Base-by-base conservation (phyloP, 2,113 vertebrate genomes). In the Cyanoderma ruficeps region DNA sequence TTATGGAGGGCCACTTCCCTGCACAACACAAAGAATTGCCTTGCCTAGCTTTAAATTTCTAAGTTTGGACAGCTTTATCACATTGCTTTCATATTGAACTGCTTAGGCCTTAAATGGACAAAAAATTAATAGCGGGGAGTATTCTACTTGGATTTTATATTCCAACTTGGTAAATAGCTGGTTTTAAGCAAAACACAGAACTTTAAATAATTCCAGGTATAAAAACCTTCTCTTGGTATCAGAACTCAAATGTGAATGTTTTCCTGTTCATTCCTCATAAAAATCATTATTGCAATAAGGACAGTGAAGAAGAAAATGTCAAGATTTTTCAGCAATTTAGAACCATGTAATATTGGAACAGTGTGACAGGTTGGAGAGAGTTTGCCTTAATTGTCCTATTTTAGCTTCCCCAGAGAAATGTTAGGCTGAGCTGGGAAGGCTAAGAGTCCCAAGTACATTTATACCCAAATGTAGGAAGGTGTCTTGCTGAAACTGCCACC, bases 351-450 rank as follows among this genome's bases (percentile, higher is more conserved):
- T 67, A 77, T 12, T 64, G 83, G 52, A 89, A 81, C 28, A 84
- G 56, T 14, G 44, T 41, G 77, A 87, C 56, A 94, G 77, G 67
- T 20, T 78, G 70, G 22, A 91, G 18, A 60, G 41, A 69, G 8
- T 59, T 92, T 89, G 87, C 50, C 60, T 61, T 70, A 86, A 88
- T 74, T 94, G 74, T 59, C 83, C 76, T 93, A 56, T 56, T 94
- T 88, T 64, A 81, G 60, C 31, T 77, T 71, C 49, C 64, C 72
- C 72, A 60, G 72, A 87, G 74, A 70, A 82, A 84, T 47, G 52
- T 22, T 22, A 80, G 78, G 53, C 70, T 69, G 28, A 91, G 53
- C 25, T 81, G 44, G 20, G 72, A 50, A 85, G 37, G 46, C 35
- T 37, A 6, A 50, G 2, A 90, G 42, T 30, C 15, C 83, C 67